Conservation (phyloP, 2,797 vertebrate genomes). For the Tokudaia tokunoshimensis region DNA sequence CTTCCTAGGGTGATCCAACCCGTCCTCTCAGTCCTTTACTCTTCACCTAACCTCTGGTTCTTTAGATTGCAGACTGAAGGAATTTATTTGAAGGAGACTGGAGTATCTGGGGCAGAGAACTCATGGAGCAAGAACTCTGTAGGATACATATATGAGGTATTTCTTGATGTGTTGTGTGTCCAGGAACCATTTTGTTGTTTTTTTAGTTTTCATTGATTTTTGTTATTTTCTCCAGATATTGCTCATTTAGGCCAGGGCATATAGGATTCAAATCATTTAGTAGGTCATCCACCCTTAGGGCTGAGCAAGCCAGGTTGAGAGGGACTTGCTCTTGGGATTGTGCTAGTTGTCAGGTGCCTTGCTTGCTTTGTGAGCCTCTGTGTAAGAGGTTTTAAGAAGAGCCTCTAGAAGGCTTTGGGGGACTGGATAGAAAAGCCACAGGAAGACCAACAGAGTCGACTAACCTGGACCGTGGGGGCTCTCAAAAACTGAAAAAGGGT, state of each 20-base stretch:
- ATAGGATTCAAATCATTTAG: background rate
- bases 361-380: background rate
- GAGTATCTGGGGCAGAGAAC: background rate
- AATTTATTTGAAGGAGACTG: background rate
- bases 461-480: background rate
- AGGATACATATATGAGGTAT: background rate
- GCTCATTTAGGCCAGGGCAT: background rate
- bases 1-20: background rate
- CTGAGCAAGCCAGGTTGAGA: background rate
- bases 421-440: background rate
- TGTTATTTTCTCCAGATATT: background rate
- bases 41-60: background rate
- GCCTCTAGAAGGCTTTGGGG: background rate
- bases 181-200: background rate
- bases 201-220: constrained; percentile 13
- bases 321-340: too few species aligned
- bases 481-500: background rate
- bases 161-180: background rate
- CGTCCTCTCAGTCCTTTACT: background rate
- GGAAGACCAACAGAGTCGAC: background rate
- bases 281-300: background rate
- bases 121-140: background rate
- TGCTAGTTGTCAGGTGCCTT: background rate
- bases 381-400: background rate
- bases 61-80: background rate